Evolutionary conservation across 2,797 vertebrate species (phyloP).

Genomic region (Spinus pinus): DNA sequence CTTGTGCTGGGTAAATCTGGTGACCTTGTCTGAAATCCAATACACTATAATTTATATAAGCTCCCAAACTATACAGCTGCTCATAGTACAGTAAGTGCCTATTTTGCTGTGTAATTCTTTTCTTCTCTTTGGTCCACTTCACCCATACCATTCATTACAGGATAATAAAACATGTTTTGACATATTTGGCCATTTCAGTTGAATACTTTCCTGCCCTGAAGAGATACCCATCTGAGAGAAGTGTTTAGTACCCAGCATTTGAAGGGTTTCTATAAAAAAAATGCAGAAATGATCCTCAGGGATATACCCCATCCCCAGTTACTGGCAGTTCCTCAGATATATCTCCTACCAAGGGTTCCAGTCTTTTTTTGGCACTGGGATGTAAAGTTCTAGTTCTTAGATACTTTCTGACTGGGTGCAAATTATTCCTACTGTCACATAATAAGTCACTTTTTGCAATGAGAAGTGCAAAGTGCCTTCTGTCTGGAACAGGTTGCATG

Average conservation of each 20-base stretch:
- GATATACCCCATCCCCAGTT: background rate
- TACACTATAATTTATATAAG: background rate
- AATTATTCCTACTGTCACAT: background rate
- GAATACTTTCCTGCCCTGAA: background rate
- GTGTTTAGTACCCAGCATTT: background rate
- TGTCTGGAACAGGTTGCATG: background rate
- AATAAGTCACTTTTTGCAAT: constrained; percentile 13
- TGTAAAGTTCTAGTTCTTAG: background rate
- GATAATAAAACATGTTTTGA: background rate
- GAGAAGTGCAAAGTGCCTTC: background rate
- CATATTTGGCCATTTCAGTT: background rate
- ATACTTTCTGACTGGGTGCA: background rate
- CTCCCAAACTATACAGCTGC: background rate
- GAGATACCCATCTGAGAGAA: background rate
- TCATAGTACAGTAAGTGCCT: background rate
- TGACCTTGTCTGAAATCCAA: background rate
- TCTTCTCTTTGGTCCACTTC: background rate
- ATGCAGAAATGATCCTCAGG: background rate
- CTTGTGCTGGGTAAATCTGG: background rate
- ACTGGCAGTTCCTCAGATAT: background rate
- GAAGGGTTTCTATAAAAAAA: background rate
- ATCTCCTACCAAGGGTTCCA: background rate
- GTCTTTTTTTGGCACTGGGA: background rate
- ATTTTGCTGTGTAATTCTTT: background rate
- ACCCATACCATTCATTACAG: background rate